Evolutionary conservation across 2,888 invertebrate genomes (phyloP), one percentile per base, ranked within the genome.

Genomic region (Cacoxenus indagator): DNA sequence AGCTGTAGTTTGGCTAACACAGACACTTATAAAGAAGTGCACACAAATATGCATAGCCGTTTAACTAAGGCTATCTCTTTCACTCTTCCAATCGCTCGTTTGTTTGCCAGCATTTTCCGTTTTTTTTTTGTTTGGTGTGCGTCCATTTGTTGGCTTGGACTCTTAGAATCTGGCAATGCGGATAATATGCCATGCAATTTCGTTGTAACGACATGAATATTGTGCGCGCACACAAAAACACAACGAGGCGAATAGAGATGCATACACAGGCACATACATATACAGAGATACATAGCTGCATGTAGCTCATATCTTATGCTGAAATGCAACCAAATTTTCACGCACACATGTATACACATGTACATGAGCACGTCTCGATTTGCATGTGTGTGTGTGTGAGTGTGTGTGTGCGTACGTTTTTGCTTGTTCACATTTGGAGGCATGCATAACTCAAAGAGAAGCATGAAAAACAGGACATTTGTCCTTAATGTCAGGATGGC

Each of bases 161-260:
- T 54, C 14, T 24, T 51, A 31, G 17, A 22, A 29, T 78, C 76
- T 82, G 81, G 74, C 82, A 82, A 78, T 80, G 80, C 82, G 75
- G 82, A 82, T 80, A 80, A 82, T 80, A 82, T 82, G 78, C 80
- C 80, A 82, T 80, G 80, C 78, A 82, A 73, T 64, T 26, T 46
- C 26, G 45, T 46, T 64, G 26, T 78, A 82, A 77, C 77, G 80
- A 5, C 51, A 51, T 51, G 51, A 51, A 51, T 17, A 51, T 51
- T 51, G 22, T 51, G n/a, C 45, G n/a, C 76, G 76, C 67, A 78
- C 70, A 76, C 71, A 73, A 71, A 69, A 31, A 65, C 27, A 71
- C 26, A 57, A 48, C 67, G 27, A 68, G 48, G 45, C 27, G 65
- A 9, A 69, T 19, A 43, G 11, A 67, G 22, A 51, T 37, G n/a